Evolutionary conservation across 2,113 vertebrate species (phyloP).

Genomic region (Anolis sagrei): DNA sequence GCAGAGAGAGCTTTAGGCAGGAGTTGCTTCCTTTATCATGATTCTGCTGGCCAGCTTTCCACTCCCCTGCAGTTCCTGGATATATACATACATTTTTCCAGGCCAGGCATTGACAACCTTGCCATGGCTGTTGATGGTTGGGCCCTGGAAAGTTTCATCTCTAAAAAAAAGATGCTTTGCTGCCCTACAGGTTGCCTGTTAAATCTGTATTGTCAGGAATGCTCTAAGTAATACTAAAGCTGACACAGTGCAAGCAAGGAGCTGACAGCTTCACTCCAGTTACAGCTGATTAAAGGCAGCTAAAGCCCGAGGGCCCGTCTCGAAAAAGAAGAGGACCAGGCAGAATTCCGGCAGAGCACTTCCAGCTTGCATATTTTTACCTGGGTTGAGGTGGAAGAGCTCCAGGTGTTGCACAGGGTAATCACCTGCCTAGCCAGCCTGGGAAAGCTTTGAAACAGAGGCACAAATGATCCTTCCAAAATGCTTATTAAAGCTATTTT

Average conservation of each 20-base stretch:
- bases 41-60: neutral
- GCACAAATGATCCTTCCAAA: constrained; percentile 11
- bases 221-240: constrained; percentile 66
- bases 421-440: neutral
- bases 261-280: constrained; percentile 72
- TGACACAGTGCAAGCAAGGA: constrained; percentile 70
- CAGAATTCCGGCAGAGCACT: constrained; percentile 46
- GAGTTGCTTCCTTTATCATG: neutral
- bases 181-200: constrained; percentile 50
- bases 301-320: constrained; percentile 57
- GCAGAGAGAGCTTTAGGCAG: neutral
- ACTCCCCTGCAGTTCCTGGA: constrained; percentile 17
- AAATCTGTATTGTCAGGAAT: constrained; percentile 67
- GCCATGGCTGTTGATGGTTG: neutral
- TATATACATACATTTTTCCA: neutral
- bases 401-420: neutral
- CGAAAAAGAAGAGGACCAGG: constrained; percentile 39
- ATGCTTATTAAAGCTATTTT: neutral
- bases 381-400: neutral
- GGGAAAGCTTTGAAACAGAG: neutral
- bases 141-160: constrained; percentile 39
- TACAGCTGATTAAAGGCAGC: constrained; percentile 74
- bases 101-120: neutral
- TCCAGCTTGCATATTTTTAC: constrained; percentile 26
- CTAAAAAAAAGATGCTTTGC: constrained; percentile 56